phyloP scores from a whole-genome alignment of 2,113 vertebrate species.

The Burhinus bistriatus region DNA sequence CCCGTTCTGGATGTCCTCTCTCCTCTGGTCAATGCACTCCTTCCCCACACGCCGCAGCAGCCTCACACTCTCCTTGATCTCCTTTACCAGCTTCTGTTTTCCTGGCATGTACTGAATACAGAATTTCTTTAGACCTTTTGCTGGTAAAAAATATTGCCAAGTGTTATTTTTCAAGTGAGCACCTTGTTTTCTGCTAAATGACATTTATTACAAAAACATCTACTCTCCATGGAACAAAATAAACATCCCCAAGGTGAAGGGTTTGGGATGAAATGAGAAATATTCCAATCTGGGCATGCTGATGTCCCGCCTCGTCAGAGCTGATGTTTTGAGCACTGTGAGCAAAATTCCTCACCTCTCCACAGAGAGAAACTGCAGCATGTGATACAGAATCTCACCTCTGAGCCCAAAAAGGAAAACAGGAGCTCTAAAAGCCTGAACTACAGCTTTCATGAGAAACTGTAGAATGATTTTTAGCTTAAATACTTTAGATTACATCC shows the following conservation, averaged over 20 bases:
- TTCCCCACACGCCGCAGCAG: conserved; percentile 82
- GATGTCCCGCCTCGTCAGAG: not conserved
- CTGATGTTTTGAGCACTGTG: not conserved
- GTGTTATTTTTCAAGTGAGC: not conserved
- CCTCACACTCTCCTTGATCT: conserved; percentile 74
- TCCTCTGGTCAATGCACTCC: conserved; percentile 80
- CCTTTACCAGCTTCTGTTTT: conserved; percentile 73
- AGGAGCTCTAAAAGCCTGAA: not conserved
- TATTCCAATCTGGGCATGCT: not conserved
- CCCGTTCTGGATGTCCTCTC: conserved; percentile 73
- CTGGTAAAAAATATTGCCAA: not conserved
- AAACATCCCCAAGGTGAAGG: not conserved
- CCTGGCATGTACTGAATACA: conserved; percentile 73
- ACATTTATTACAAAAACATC: not conserved
- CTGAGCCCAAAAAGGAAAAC: not conserved
- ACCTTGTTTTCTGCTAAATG: not conserved
- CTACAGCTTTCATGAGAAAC: not conserved
- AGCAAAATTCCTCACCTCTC: not conserved
- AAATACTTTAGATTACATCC: not conserved
- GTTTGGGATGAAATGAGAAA: not conserved
- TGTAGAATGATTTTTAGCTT: not conserved
- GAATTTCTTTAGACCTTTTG: not conserved
- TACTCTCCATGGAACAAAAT: not conserved
- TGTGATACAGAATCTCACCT: not conserved
- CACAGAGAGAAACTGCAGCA: not conserved